These are phyloP conservation scores for Pollenia amentaria DNA, from an alignment of 2,888 invertebrate species.

Conservation along the genomic window DNA sequence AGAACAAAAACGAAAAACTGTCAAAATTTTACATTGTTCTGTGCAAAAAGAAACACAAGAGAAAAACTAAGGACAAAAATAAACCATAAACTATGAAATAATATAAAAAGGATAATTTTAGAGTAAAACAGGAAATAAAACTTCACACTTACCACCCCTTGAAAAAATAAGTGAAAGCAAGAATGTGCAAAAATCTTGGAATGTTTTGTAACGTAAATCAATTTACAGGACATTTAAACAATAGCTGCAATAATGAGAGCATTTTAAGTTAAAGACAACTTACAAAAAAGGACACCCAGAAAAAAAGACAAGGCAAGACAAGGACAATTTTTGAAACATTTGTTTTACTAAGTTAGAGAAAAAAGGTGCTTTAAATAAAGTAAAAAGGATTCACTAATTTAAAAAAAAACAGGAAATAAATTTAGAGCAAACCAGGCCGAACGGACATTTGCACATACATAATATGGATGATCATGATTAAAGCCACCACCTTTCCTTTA, in stretches of 20 bases:
- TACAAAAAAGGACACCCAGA: not conserved
- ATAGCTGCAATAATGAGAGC: slow-evolving; percentile 61
- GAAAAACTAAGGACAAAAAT: slow-evolving; percentile 38
- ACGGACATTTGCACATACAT: not conserved
- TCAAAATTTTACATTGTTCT: slow-evolving; percentile 49
- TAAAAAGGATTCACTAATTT: slow-evolving; percentile 51
- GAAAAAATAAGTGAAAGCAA: not conserved
- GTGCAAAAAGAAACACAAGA: not conserved
- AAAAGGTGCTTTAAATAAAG: slow-evolving; percentile 28
- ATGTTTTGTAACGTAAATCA: slow-evolving; percentile 68
- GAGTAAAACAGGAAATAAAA: slow-evolving; percentile 54
- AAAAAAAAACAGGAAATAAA: not conserved
- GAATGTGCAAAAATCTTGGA: not conserved
- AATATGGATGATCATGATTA: not conserved
- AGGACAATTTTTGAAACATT: slow-evolving; percentile 12
- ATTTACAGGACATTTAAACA: slow-evolving; percentile 56
- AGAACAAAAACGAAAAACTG: slow-evolving; percentile 13
- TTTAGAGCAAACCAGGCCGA: slow-evolving; percentile 7
- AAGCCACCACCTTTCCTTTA: slow-evolving; percentile 13
- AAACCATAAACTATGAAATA: slow-evolving; percentile 58
- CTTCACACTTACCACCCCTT: slow-evolving; percentile 52
- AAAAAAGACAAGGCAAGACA: slow-evolving; percentile 11
- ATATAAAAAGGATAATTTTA: slow-evolving; percentile 35
- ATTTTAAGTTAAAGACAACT: slow-evolving; percentile 29
- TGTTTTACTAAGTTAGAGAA: not conserved